Evolutionary conservation across 2,113 vertebrate species (phyloP).

Genomic region (Laticauda colubrina): DNA sequence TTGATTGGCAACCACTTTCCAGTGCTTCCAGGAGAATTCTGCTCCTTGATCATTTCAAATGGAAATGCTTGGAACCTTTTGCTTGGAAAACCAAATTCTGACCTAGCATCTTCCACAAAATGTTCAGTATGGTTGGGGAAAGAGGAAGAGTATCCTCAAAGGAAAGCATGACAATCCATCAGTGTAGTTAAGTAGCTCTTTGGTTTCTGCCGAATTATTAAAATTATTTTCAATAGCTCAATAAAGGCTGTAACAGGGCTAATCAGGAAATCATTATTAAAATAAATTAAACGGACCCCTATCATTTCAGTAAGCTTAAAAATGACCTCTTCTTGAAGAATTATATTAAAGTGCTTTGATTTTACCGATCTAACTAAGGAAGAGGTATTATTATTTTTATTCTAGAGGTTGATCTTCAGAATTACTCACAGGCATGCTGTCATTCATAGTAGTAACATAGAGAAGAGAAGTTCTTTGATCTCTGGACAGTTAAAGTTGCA

Average conservation of each 20-base stretch:
- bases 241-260: slow-evolving; percentile 41
- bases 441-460: slow-evolving; percentile 69
- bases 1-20: not conserved
- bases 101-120: not conserved
- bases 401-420: slow-evolving; percentile 56
- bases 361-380: slow-evolving; percentile 64
- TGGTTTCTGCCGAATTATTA: not conserved
- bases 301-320: slow-evolving; percentile 54
- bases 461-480: slow-evolving; percentile 69
- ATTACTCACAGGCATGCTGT: slow-evolving; percentile 61
- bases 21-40: not conserved
- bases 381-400: slow-evolving; percentile 69
- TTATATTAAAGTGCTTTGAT: slow-evolving; percentile 75
- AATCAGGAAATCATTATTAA: slow-evolving; percentile 49
- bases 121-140: not conserved
- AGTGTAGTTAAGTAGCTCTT: not conserved
- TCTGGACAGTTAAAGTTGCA: slow-evolving; percentile 55
- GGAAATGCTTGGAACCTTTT: not conserved
- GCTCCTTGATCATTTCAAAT: not conserved
- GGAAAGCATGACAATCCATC: not conserved
- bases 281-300: slow-evolving; percentile 34
- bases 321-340: slow-evolving; percentile 62
- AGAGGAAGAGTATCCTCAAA: not conserved
- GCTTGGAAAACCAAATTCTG: not conserved
- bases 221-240: slow-evolving; percentile 18